phyloP scores from a whole-genome alignment of 2,888 invertebrate genomes.

The Eupsilia transversa region DNA sequence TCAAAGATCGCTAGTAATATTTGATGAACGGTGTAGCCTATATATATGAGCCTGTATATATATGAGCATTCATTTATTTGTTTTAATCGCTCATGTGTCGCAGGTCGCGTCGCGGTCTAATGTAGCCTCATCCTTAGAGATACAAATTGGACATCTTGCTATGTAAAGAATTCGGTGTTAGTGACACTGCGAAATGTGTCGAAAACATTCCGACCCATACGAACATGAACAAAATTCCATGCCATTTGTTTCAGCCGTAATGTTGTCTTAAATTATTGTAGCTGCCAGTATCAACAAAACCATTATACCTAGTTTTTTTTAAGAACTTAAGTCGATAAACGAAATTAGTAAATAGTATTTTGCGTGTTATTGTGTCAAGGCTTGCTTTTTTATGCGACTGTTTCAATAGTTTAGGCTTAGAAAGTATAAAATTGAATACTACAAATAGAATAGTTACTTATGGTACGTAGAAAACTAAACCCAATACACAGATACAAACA shows the following conservation, averaged over 20 bases:
- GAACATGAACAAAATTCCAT: slow-evolving; percentile 65
- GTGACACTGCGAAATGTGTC: slow-evolving; percentile 69
- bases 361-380: neutral
- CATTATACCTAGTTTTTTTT: neutral
- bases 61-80: no score
- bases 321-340: neutral
- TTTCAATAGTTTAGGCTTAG: neutral
- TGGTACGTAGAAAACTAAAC: neutral
- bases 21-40: no score
- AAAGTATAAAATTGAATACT: slow-evolving; percentile 3
- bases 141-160: slow-evolving; percentile 68
- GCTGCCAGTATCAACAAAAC: slow-evolving; percentile 16
- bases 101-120: no score
- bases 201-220: slow-evolving; percentile 72
- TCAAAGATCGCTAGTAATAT: no score
- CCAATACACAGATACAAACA: slow-evolving; percentile 11
- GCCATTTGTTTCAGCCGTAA: slow-evolving; percentile 38
- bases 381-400: neutral
- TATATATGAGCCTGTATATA: no score
- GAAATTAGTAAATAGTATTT: slow-evolving; percentile 15
- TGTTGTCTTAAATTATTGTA: slow-evolving; percentile 39
- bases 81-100: no score
- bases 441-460: neutral
- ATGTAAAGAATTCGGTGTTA: slow-evolving; percentile 67
- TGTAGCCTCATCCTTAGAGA: no score